Evolutionary conservation across 2,888 invertebrate species (phyloP), one percentile per base, ranked within the genome.

Genomic region (Lasiommata megera): DNA sequence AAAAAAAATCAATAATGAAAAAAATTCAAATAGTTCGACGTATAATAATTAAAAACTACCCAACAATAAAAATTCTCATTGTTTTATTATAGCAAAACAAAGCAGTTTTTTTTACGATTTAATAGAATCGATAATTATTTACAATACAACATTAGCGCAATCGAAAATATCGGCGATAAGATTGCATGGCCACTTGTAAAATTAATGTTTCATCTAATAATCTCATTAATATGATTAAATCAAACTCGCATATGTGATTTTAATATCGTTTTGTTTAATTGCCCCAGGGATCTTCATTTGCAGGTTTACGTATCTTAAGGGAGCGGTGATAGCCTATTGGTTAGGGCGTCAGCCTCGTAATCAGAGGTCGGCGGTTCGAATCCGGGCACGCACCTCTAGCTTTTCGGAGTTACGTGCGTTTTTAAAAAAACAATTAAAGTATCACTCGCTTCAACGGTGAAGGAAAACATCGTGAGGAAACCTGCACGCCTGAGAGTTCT

Each of bases 91-190:
- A n/a, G n/a, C n/a, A n/a, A 43, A 8, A 9, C 28, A 29, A 44
- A 29, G 28, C 1, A 29, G 9, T n/a, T n/a, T 29, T n/a, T n/a
- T 44, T 14, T 14, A 44, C 3, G 12, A 44, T 1, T 14, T 9
- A 44, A 28, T 14, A 14, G 6, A 28, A 44, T 12, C 28, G 29
- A 46, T 46, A 31, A 46, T 16, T 16, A 46, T 46, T 46, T 46
- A 46, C 46, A 46, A 31, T 31, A 31, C 1, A 29, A 46, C 46
- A 46, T 46, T 46, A 46, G 29, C 11, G 7, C 16, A 16, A 46
- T 31, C 31, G 0, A 9, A 31, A 31, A 31, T 9, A 46, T 31
- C 16, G 11, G 11, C 8, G 46, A 31, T 46, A 46, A 46, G 14
- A 31, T 3, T 16, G 11, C 11, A 11, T 31, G 9, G n/a, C n/a